Percentiles rank a stretch among this genome's conserved stretches.
These are phyloP conservation scores for Muscina levida DNA, from an alignment of 2,888 invertebrate species.

Conservation along the genomic window DNA sequence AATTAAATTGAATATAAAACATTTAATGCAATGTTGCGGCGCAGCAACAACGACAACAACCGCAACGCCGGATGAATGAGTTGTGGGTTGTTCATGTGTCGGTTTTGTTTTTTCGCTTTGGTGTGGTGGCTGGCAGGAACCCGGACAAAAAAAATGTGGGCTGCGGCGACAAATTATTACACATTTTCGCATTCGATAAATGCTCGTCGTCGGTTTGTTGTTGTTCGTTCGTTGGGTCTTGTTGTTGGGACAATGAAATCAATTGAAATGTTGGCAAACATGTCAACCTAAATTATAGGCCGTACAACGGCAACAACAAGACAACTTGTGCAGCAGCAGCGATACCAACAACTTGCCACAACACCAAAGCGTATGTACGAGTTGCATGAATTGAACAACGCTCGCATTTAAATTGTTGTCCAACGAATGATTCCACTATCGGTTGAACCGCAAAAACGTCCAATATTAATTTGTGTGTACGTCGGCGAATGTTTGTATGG, in stretches of 20 bases:
- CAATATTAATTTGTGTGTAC: slow-evolving; percentile 33
- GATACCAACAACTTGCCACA: slow-evolving; percentile 9
- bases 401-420: no score
- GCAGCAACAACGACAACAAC: no score
- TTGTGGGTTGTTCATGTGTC: slow-evolving; percentile 16
- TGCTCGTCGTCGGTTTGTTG: slow-evolving; percentile 2
- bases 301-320: slow-evolving; percentile 25
- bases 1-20: neutral
- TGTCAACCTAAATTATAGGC: slow-evolving; percentile 79
- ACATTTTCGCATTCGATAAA: slow-evolving; percentile 31
- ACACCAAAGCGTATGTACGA: neutral
- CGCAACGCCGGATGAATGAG: neutral
- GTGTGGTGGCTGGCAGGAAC: neutral
- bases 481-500: slow-evolving; percentile 14
- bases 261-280: slow-evolving; percentile 80
- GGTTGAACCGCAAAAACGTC: slow-evolving; percentile 24
- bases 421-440: no score
- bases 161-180: slow-evolving; percentile 54
- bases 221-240: slow-evolving; percentile 49
- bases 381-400: no score
- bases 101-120: slow-evolving; percentile 62
- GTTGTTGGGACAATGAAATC: slow-evolving; percentile 75
- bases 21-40: neutral
- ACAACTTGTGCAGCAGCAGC: slow-evolving; percentile 25
- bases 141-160: slow-evolving; percentile 38